phyloP scores from a whole-genome alignment of 2,797 vertebrate genomes.

The Hafferia zeledoni region DNA sequence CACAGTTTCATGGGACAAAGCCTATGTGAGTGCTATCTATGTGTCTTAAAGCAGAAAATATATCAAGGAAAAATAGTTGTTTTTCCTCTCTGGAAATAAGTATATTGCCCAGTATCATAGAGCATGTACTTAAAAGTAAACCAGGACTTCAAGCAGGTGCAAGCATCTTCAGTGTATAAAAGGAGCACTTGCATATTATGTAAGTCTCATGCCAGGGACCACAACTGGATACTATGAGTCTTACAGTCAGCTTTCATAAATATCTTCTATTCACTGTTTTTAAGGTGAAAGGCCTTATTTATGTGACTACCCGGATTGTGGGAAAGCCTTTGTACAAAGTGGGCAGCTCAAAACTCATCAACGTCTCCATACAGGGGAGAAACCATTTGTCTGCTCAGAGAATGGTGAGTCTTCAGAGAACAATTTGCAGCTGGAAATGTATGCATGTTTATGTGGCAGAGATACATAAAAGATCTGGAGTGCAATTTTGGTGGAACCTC shows the following conservation, averaged over 20 bases:
- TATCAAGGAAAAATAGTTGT: neutral
- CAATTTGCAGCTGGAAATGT: neutral
- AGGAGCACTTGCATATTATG: neutral
- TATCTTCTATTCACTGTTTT: neutral
- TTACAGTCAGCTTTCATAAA: neutral
- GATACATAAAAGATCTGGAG: neutral
- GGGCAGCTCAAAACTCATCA: constrained; percentile 99
- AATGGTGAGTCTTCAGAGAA: constrained; percentile 81
- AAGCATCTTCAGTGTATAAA: neutral
- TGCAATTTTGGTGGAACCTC: neutral
- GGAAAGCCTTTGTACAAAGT: constrained; percentile 97
- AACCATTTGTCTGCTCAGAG: constrained; percentile 97
- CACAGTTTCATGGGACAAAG: neutral
- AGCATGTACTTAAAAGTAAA: neutral
- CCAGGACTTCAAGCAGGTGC: neutral
- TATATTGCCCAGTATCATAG: neutral
- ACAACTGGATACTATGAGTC: neutral
- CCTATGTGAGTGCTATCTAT: neutral
- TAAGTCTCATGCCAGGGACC: neutral
- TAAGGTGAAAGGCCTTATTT: constrained; percentile 95
- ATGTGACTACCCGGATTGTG: constrained; percentile 96
- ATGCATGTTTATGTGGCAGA: accelerated
- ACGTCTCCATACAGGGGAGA: constrained; percentile 97
- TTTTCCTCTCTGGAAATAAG: neutral
- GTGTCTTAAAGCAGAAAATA: neutral